Evolutionary conservation across 2,888 invertebrate species (phyloP).

Genomic region (Heteromurus nitidus): DNA sequence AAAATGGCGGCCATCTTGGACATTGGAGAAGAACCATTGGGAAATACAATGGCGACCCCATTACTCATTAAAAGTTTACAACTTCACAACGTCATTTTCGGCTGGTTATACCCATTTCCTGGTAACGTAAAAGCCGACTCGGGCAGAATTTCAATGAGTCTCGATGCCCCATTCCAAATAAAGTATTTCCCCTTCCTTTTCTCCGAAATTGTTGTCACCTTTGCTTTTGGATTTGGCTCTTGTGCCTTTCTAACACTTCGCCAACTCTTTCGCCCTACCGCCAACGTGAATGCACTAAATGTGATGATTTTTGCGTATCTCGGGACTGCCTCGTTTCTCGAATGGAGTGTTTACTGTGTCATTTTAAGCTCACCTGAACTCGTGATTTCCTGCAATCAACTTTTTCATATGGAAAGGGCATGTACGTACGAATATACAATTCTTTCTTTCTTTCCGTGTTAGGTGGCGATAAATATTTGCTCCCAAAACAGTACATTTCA

Average conservation of each 20-base stretch:
- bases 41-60: background rate
- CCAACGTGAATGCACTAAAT: background rate
- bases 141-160: background rate
- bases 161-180: background rate
- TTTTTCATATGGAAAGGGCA: background rate
- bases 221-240: background rate
- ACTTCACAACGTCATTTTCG: background rate
- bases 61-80: background rate
- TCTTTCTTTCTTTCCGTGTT: too few relatives aligned
- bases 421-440: too few relatives aligned
- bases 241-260: background rate
- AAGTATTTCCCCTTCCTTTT: conserved; percentile 3
- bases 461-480: too few relatives aligned
- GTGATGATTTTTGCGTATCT: background rate
- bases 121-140: background rate
- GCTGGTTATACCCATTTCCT: background rate
- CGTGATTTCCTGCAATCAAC: background rate
- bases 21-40: too few relatives aligned
- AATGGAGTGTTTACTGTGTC: background rate
- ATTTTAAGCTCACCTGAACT: background rate
- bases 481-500: too few relatives aligned
- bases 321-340: background rate
- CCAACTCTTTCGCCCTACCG: background rate
- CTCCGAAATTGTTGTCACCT: background rate
- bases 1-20: too few relatives aligned